These are phyloP conservation scores for Ricordea florida DNA, from an alignment of 92 coral and sea anemone species.

Conservation along the genomic window DNA sequence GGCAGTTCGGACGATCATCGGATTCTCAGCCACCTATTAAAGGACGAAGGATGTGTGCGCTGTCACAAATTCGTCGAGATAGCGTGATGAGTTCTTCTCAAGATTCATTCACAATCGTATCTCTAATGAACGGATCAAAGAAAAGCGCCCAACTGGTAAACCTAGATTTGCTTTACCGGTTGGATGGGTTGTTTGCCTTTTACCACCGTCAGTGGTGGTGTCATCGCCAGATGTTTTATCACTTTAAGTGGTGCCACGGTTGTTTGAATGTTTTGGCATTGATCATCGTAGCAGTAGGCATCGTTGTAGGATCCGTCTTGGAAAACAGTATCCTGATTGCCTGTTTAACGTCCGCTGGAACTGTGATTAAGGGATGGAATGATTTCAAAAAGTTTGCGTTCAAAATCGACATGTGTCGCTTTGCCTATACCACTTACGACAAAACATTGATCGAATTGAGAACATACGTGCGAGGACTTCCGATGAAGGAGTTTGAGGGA, in stretches of 20 bases:
- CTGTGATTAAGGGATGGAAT: constrained; percentile 15
- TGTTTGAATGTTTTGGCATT: not conserved
- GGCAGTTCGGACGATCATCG: too few relatives aligned
- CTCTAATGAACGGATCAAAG: too few relatives aligned
- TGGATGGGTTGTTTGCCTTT: constrained; percentile 9
- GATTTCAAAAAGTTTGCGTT: not conserved
- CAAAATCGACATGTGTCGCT: constrained; percentile 3
- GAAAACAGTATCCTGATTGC: not conserved
- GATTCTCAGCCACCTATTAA: too few relatives aligned
- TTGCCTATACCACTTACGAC: constrained; percentile 19
- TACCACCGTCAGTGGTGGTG: constrained; percentile 29
- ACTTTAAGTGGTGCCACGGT: not conserved
- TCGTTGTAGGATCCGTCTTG: not conserved
- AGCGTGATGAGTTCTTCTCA: too few relatives aligned
- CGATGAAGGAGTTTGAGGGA: not conserved
- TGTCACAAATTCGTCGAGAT: too few relatives aligned
- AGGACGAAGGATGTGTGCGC: too few relatives aligned
- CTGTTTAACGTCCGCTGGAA: not conserved
- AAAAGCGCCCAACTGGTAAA: too few relatives aligned
- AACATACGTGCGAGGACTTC: not conserved
- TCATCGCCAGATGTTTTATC: constrained; percentile 3
- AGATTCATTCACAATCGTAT: too few relatives aligned
- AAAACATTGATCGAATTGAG: constrained; percentile 1
- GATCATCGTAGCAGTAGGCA: not conserved
- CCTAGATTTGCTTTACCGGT: constrained; percentile 10